Evolutionary conservation across 2,797 vertebrate genomes (phyloP).

Genomic region (Odontamblyopus rebecca): DNA sequence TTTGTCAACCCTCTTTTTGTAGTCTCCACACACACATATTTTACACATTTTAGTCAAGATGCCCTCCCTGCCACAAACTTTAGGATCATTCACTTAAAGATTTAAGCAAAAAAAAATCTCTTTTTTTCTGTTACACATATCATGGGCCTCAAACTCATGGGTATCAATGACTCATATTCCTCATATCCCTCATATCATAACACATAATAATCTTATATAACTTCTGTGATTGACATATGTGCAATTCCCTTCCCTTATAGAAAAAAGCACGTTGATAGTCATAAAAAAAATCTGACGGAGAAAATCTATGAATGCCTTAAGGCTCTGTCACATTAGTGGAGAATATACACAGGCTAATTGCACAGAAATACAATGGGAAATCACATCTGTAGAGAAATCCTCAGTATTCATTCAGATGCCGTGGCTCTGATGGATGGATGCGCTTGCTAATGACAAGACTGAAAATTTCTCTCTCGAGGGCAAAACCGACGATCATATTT

Average conservation of each 20-base stretch:
- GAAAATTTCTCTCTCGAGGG: constrained; percentile 17
- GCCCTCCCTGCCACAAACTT: too few species aligned
- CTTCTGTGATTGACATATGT: background rate
- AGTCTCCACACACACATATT: too few species aligned
- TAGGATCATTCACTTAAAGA: too few species aligned
- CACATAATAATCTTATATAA: background rate
- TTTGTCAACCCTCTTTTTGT: too few species aligned
- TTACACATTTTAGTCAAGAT: too few species aligned
- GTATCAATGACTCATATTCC: background rate
- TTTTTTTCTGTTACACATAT: background rate
- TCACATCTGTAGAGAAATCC: constrained; percentile 9
- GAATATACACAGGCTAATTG: constrained; percentile 38
- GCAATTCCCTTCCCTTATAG: background rate
- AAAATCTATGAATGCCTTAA: constrained; percentile 17
- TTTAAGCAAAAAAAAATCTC: too few species aligned
- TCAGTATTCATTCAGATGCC: constrained; percentile 16
- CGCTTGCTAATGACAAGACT: constrained; percentile 38
- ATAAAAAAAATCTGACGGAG: constrained; percentile 11
- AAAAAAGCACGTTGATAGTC: background rate
- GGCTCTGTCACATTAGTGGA: constrained; percentile 34
- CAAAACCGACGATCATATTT: constrained; percentile 1
- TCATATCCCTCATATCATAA: background rate
- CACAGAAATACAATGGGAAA: constrained; percentile 22
- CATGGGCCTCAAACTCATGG: background rate
- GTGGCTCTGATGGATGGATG: constrained; percentile 39